A percentile compares a stretch with the other conserved stretches of the same genome.
phyloP scores from a whole-genome alignment of 2,888 invertebrate species.

The Adelognathus sp. region DNA sequence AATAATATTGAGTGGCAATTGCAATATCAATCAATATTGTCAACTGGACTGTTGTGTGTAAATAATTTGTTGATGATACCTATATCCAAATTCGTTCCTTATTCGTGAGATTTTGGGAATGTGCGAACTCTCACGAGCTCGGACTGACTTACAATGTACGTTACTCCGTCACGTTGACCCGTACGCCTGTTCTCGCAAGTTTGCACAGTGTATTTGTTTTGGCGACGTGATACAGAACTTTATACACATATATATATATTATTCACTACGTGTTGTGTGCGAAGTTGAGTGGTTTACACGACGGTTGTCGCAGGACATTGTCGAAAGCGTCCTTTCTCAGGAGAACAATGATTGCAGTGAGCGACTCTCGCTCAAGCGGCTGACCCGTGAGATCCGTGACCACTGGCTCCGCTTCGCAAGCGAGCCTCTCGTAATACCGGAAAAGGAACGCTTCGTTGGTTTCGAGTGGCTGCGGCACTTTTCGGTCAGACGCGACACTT shows the following conservation, averaged over 20 bases:
- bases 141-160: no score
- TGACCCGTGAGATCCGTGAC: slow-evolving; percentile 15
- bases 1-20: no score
- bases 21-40: no score
- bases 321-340: slow-evolving; percentile 11
- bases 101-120: no score
- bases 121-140: no score
- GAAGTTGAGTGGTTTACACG: slow-evolving; percentile 12
- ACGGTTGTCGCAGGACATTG: slow-evolving; percentile 11
- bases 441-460: not conserved
- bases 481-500: not conserved
- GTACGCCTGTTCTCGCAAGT: not conserved
- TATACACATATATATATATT: not conserved
- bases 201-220: not conserved
- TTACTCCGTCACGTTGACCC: not conserved
- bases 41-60: no score
- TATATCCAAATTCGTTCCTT: no score
- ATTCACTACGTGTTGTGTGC: not conserved
- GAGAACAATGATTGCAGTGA: slow-evolving; percentile 11
- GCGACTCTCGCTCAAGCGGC: slow-evolving; percentile 5
- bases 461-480: slow-evolving; percentile 6
- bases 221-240: not conserved
- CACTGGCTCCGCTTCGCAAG: not conserved
- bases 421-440: not conserved
- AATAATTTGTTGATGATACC: no score